Conservation (phyloP, 2,888 invertebrate species). For the Oscheius sp. region DNA sequence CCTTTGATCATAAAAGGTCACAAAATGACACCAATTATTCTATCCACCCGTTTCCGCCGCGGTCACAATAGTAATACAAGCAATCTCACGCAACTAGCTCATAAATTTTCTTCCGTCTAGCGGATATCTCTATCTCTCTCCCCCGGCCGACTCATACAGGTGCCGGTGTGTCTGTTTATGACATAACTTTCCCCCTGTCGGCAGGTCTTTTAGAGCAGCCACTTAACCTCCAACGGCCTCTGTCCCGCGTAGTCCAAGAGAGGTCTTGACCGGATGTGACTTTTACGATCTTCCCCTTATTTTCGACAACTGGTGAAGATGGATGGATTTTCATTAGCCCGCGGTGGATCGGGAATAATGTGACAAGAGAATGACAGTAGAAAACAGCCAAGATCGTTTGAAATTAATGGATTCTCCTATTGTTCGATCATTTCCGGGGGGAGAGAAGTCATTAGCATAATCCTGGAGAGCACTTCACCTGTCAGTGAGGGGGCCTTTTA, state of each 20-base stretch:
- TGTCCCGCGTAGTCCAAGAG: neutral
- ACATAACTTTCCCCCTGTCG: constrained; percentile 34
- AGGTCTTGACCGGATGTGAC: constrained; percentile 23
- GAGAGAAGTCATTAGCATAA: constrained; percentile 28
- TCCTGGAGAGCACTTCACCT: constrained; percentile 35
- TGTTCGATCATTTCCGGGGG: constrained; percentile 17
- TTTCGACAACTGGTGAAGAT: neutral
- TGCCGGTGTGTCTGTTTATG: constrained; percentile 36
- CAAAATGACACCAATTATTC: too few species aligned
- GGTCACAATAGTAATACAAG: too few species aligned
- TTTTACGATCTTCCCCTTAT: constrained; percentile 16
- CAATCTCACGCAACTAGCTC: too few species aligned
- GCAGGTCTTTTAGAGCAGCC: constrained; percentile 34
- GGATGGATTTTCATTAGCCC: constrained; percentile 15
- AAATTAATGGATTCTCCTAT: neutral
- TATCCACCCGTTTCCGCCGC: too few species aligned
- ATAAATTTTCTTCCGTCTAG: too few species aligned
- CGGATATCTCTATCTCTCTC: neutral
- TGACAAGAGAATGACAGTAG: constrained; percentile 1
- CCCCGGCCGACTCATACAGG: constrained; percentile 22
- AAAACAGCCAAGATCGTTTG: neutral
- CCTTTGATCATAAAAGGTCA: too few species aligned
- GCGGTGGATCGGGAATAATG: neutral
- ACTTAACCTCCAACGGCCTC: constrained; percentile 36
- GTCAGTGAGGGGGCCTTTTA: constrained; percentile 27